phyloP scores from a whole-genome alignment of 2,888 invertebrate species.

The Thecophora atra region DNA sequence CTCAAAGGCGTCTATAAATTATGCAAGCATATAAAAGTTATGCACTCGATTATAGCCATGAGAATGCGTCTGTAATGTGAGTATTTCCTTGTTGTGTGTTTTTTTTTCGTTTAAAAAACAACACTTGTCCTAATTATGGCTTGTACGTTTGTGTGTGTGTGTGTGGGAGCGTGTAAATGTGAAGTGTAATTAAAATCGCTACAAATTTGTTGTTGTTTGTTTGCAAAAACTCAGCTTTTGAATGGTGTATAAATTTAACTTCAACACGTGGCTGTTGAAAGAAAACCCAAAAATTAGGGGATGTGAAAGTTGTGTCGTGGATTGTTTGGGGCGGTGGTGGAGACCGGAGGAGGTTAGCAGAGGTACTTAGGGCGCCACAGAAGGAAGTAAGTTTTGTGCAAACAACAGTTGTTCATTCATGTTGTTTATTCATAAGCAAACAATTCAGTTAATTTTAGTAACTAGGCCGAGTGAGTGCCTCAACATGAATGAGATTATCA shows the following conservation, averaged over 20 bases:
- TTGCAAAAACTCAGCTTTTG: slow-evolving; percentile 2
- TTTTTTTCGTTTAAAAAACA: no score
- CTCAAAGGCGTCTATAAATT: background rate
- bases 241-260: background rate
- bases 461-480: slow-evolving; percentile 9
- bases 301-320: background rate
- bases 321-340: background rate
- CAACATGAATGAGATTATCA: slow-evolving; percentile 12
- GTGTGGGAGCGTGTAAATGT: no score
- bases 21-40: slow-evolving; percentile 1
- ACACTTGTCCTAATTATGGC: no score
- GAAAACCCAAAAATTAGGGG: background rate
- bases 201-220: no score
- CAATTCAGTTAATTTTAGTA: slow-evolving; percentile 61
- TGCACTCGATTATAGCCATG: background rate
- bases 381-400: slow-evolving; percentile 1
- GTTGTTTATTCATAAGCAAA: slow-evolving; percentile 64
- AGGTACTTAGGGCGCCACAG: no score
- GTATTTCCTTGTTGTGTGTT: no score
- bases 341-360: background rate
- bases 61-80: background rate
- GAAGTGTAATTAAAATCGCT: no score
- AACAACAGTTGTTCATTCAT: slow-evolving; percentile 45
- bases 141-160: background rate
- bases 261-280: background rate